Evolutionary conservation across 2,888 invertebrate genomes (phyloP).

Genomic region (Tetragnatha montana): DNA sequence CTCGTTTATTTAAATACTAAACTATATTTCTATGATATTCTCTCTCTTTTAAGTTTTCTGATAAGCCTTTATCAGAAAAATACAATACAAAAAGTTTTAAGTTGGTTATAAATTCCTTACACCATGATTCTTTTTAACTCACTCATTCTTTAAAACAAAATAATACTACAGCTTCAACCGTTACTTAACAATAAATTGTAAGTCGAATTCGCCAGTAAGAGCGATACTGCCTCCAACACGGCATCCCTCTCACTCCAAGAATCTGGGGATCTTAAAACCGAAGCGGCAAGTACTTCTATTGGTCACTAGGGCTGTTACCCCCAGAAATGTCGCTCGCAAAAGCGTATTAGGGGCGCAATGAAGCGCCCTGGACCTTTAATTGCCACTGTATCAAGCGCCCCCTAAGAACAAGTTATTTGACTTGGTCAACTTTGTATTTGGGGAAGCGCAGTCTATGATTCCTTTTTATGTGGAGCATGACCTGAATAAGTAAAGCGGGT

Average conservation of each 20-base stretch:
- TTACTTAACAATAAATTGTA: too few species aligned
- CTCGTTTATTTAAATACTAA: too few species aligned
- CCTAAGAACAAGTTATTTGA: conserved; percentile 66
- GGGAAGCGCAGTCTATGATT: conserved; percentile 27
- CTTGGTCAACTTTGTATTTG: conserved; percentile 62
- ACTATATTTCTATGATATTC: too few species aligned
- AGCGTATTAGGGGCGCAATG: conserved; percentile 69
- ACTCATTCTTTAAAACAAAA: too few species aligned
- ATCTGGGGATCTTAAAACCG: conserved; percentile 68
- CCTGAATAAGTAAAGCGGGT: conserved; percentile 58
- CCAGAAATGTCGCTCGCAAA: conserved; percentile 69
- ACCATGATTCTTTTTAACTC: too few species aligned
- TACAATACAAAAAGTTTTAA: too few species aligned
- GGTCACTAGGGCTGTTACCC: conserved; percentile 68
- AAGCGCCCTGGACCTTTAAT: conserved; percentile 68
- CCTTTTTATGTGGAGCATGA: conserved; percentile 48
- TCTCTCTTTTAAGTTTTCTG: too few species aligned
- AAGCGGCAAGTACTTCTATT: conserved; percentile 67
- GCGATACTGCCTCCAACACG: neutral
- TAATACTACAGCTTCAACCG: too few species aligned
- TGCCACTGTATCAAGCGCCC: conserved; percentile 60
- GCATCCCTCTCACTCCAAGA: conserved; percentile 16
- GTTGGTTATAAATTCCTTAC: too few species aligned
- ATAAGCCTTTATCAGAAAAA: too few species aligned
- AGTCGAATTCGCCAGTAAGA: conserved; percentile 14